phyloP scores from a whole-genome alignment of 2,113 vertebrate genomes.

The Anser brachyrhynchus region DNA sequence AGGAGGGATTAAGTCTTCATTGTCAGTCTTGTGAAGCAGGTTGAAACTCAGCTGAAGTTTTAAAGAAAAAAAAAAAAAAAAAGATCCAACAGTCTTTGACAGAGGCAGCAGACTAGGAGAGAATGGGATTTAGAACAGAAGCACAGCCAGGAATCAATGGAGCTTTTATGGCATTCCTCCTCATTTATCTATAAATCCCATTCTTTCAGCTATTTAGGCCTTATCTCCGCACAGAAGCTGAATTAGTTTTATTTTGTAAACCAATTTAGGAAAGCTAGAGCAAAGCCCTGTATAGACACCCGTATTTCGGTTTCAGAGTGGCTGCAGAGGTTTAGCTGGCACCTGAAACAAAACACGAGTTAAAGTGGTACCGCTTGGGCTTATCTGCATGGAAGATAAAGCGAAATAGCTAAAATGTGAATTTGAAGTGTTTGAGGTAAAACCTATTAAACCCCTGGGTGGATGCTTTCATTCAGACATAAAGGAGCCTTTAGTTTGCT shows the following conservation, averaged over 20 bases:
- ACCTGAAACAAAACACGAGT: constrained; percentile 29
- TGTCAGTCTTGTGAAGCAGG: constrained; percentile 51
- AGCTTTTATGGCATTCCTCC: constrained; percentile 31
- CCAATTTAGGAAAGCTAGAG: constrained; percentile 41
- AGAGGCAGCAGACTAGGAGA: constrained; percentile 12
- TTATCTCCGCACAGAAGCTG: constrained; percentile 29
- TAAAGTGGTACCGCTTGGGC: neutral
- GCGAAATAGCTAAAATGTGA: constrained; percentile 20
- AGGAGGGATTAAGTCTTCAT: constrained; percentile 63
- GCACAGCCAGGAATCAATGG: constrained; percentile 50
- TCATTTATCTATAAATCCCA: constrained; percentile 47
- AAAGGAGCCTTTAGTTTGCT: constrained; percentile 29
- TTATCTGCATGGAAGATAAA: neutral
- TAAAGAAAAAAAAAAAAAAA: constrained; percentile 9
- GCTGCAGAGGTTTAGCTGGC: neutral
- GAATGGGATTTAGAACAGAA: constrained; percentile 57
- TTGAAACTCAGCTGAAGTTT: constrained; percentile 62
- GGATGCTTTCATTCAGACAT: neutral
- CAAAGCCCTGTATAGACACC: neutral
- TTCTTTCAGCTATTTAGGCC: constrained; percentile 48
- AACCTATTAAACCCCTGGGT: constrained; percentile 3
- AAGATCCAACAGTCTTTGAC: constrained; percentile 12
- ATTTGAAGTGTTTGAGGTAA: constrained; percentile 21
- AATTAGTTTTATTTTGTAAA: constrained; percentile 60
- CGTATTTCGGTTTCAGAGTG: neutral